A percentile compares a stretch with the other conserved stretches of the same genome.
These are phyloP conservation scores for Seira sanloemensis DNA, from an alignment of 2,888 invertebrate genomes.

Conservation along the genomic window DNA sequence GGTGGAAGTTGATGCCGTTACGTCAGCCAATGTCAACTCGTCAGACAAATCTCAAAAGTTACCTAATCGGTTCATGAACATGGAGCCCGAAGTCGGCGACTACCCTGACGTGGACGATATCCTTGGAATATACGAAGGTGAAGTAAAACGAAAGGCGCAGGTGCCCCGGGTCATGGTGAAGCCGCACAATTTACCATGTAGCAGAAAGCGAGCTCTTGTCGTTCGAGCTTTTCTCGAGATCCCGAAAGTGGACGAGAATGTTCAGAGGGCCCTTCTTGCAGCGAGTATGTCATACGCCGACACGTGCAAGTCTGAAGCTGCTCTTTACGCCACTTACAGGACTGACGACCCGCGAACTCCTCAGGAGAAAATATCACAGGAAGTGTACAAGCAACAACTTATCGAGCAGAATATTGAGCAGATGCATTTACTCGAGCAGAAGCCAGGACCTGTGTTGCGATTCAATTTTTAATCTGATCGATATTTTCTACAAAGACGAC, in stretches of 20 bases:
- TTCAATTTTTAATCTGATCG: slow-evolving; percentile 66
- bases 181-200: slow-evolving; percentile 43
- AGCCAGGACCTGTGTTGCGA: slow-evolving; percentile 61
- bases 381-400: slow-evolving; percentile 59
- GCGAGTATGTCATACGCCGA: slow-evolving; percentile 66
- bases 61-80: slow-evolving; percentile 5
- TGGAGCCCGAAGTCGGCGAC: slow-evolving; percentile 43
- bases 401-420: slow-evolving; percentile 68
- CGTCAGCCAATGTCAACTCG: no score
- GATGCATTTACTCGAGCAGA: slow-evolving; percentile 68
- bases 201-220: slow-evolving; percentile 59
- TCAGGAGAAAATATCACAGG: slow-evolving; percentile 61
- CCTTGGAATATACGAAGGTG: slow-evolving; percentile 60
- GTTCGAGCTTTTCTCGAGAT: slow-evolving; percentile 68
- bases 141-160: slow-evolving; percentile 5
- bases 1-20: no score
- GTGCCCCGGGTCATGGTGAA: slow-evolving; percentile 22
- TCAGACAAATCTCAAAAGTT: background rate
- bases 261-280: slow-evolving; percentile 55
- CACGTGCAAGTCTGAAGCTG: slow-evolving; percentile 55
- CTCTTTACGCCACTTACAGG: slow-evolving; percentile 49
- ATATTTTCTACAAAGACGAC: no score
- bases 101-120: slow-evolving; percentile 65
- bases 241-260: slow-evolving; percentile 62
- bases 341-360: slow-evolving; percentile 60